Conservation (phyloP, 2,797 vertebrate species). For the Chelon labrosus region DNA sequence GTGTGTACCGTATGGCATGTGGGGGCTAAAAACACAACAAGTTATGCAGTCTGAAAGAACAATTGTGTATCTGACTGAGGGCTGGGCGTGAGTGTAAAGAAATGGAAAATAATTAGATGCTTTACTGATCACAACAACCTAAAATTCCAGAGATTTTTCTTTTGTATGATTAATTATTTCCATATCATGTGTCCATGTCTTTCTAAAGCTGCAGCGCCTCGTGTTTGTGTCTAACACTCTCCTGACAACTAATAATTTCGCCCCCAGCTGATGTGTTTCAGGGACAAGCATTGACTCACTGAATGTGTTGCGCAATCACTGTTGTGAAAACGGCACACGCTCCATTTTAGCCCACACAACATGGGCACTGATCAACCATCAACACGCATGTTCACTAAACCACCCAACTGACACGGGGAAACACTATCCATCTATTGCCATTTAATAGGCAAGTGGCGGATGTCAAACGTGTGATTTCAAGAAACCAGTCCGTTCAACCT, state of each 20-base stretch:
- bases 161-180: constrained; percentile 23
- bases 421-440: constrained; percentile 7
- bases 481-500: constrained; percentile 8
- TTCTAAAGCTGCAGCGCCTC: constrained; percentile 30
- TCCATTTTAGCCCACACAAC: constrained; percentile 36
- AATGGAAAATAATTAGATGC: constrained; percentile 27
- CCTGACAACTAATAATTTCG: constrained; percentile 36
- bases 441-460: constrained; percentile 3
- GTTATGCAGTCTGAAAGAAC: constrained; percentile 74
- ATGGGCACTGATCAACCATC: constrained; percentile 22
- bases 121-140: constrained; percentile 15
- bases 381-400: constrained; percentile 27
- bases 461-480: not conserved
- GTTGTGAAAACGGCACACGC: constrained; percentile 47
- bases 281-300: constrained; percentile 45
- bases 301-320: constrained; percentile 65
- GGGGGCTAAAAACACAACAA: constrained; percentile 85
- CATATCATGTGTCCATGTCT: constrained; percentile 31
- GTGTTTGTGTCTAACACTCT: constrained; percentile 42
- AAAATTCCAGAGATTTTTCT: constrained; percentile 34
- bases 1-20: constrained; percentile 83
- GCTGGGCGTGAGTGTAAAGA: constrained; percentile 8
- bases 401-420: constrained; percentile 23
- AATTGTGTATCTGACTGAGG: constrained; percentile 42
- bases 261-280: constrained; percentile 52